Conservation (phyloP, 2,113 vertebrate genomes). For the Eonycteris spelaea region DNA sequence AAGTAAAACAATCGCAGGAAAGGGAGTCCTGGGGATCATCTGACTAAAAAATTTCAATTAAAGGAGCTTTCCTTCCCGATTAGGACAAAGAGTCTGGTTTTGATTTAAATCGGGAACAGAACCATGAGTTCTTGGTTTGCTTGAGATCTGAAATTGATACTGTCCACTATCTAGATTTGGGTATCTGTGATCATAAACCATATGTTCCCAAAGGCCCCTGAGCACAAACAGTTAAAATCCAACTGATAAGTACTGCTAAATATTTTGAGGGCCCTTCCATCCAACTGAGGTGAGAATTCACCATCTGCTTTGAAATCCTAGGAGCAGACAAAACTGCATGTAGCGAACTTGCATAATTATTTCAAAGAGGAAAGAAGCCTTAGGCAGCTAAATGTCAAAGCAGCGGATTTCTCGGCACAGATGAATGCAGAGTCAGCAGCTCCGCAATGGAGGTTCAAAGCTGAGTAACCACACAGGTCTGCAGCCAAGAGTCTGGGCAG, state of each 20-base stretch:
- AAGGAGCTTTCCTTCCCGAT: neutral
- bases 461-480: constrained; percentile 58
- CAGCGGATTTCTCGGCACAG: constrained; percentile 60
- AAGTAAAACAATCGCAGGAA: neutral
- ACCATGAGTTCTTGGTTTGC: neutral
- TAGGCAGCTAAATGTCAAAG: constrained; percentile 72
- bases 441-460: neutral
- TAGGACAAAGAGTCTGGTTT: neutral
- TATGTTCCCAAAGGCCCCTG: neutral
- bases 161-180: constrained; percentile 56
- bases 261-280: constrained; percentile 61
- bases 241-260: constrained; percentile 67
- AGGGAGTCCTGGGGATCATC: neutral
- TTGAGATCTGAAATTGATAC: constrained; percentile 3
- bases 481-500: constrained; percentile 39
- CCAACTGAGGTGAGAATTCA: constrained; percentile 72
- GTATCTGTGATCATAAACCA: constrained; percentile 51
- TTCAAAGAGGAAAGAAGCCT: constrained; percentile 79
- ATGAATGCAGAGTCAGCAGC: constrained; percentile 73
- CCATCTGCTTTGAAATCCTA: constrained; percentile 75
- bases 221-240: constrained; percentile 61
- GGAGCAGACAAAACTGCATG: constrained; percentile 53
- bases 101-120: neutral
- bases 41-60: neutral
- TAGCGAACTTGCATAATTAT: constrained; percentile 68